phyloP scores from a whole-genome alignment of 2,888 invertebrate genomes.

The Osedax fenrisi region DNA sequence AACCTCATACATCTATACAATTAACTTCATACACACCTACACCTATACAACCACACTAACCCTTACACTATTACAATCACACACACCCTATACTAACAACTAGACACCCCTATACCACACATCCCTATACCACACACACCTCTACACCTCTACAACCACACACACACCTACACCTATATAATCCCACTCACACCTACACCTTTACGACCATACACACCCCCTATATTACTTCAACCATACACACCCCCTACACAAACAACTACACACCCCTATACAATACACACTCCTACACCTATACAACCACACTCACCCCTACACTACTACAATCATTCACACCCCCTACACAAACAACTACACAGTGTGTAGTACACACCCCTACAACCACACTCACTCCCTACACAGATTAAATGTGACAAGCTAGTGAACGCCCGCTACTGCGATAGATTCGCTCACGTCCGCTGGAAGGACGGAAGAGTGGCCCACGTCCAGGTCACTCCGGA shows the following conservation, averaged over 20 bases:
- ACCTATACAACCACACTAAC: no score
- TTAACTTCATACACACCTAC: no score
- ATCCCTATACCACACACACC: no score
- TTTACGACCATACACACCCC: not conserved
- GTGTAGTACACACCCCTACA: not conserved
- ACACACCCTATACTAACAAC: no score
- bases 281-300: not conserved
- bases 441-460: slow-evolving; percentile 48
- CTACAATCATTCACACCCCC: not conserved
- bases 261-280: not conserved
- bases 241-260: not conserved
- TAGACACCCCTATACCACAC: no score
- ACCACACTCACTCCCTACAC: not conserved
- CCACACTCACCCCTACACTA: not conserved
- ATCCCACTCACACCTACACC: no score
- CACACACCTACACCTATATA: no score
- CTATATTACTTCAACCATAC: not conserved
- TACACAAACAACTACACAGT: no score
- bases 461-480: slow-evolving; percentile 48
- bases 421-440: slow-evolving; percentile 50
- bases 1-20: no score
- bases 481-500: slow-evolving; percentile 51
- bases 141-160: no score
- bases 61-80: no score
- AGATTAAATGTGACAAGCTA: slow-evolving; percentile 44